Evolutionary conservation across 2,888 invertebrate genomes (phyloP).

Genomic region (Rosalia funebris): DNA sequence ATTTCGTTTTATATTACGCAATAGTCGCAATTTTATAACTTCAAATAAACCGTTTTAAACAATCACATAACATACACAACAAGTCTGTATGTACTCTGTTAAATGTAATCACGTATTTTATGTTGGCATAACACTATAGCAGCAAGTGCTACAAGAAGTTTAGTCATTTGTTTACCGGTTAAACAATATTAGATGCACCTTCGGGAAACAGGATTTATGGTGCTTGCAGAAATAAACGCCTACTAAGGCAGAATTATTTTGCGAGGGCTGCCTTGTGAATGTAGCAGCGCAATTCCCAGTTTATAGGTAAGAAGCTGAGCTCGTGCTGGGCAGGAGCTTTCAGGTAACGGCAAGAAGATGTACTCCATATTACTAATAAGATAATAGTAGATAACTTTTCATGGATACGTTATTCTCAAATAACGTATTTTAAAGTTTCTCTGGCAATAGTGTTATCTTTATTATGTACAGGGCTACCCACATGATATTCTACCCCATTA

Average conservation of each 20-base stretch:
- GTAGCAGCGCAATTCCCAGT: too few relatives aligned
- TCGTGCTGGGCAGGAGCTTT: too few relatives aligned
- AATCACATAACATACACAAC: background rate
- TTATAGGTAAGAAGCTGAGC: too few relatives aligned
- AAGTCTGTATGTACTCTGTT: background rate
- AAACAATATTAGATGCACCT: background rate
- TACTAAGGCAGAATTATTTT: background rate
- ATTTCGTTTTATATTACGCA: constrained; percentile 10
- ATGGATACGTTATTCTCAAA: too few relatives aligned
- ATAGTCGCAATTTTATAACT: constrained; percentile 1
- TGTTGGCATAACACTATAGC: background rate
- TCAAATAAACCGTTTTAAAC: constrained; percentile 8
- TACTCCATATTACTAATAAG: too few relatives aligned
- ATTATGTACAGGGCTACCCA: too few relatives aligned
- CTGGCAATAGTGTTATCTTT: too few relatives aligned
- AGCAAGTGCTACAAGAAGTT: background rate
- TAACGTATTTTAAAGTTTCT: too few relatives aligned
- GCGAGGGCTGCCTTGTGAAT: too few relatives aligned
- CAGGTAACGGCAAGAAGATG: too few relatives aligned
- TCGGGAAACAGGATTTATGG: background rate
- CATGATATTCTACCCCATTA: too few relatives aligned
- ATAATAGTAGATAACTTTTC: too few relatives aligned
- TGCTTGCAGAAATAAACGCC: background rate
- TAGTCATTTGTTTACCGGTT: background rate
- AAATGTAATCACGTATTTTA: background rate